phyloP scores from a whole-genome alignment of 2,797 vertebrate species.

The Spinus pinus region DNA sequence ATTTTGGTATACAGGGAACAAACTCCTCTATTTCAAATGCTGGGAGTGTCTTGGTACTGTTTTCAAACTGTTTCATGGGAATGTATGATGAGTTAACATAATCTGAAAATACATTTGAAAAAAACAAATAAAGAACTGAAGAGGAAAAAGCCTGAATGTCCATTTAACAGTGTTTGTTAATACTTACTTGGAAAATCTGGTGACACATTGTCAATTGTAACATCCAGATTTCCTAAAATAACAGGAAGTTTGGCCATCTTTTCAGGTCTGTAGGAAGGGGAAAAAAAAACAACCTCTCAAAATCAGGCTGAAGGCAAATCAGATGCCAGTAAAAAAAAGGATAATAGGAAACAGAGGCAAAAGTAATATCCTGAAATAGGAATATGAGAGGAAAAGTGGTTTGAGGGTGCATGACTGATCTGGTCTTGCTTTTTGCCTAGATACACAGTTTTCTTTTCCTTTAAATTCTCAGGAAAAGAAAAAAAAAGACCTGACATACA shows the following conservation, averaged over 20 bases:
- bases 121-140: slow-evolving; percentile 25
- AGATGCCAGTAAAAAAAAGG: not conserved
- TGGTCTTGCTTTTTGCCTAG: not conserved
- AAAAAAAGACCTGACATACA: not conserved
- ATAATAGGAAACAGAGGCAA: slow-evolving; percentile 45
- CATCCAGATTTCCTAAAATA: slow-evolving; percentile 93
- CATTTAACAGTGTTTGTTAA: not conserved
- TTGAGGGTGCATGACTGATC: not conserved
- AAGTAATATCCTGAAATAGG: slow-evolving; percentile 48
- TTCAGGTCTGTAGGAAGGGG: slow-evolving; percentile 83
- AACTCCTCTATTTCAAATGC: slow-evolving; percentile 94
- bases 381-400: slow-evolving; percentile 8
- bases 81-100: slow-evolving; percentile 96
- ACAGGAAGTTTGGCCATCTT: slow-evolving; percentile 98
- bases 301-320: not conserved
- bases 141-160: not conserved
- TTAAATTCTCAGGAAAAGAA: not conserved
- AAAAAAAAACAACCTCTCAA: not conserved
- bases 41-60: slow-evolving; percentile 73
- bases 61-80: slow-evolving; percentile 89
- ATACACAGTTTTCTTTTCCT: not conserved
- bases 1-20: slow-evolving; percentile 91
- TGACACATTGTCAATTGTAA: slow-evolving; percentile 89
- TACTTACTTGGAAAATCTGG: slow-evolving; percentile 91
- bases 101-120: slow-evolving; percentile 79